phyloP scores from a whole-genome alignment of 2,888 invertebrate species.

The Helleia helle region DNA sequence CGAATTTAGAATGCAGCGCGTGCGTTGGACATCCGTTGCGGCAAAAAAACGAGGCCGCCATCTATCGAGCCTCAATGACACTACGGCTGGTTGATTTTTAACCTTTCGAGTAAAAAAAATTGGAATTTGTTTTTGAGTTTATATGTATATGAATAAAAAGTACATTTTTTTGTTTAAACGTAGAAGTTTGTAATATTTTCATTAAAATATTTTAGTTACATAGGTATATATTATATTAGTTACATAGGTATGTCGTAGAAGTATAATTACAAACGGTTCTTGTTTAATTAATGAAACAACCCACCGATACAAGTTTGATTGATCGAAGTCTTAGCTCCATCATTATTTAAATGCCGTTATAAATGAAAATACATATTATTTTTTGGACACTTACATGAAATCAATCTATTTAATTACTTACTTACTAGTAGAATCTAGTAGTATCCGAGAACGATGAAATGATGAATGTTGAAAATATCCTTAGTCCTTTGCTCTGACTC shows the following conservation, averaged over 20 bases:
- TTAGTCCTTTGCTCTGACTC: too few relatives aligned
- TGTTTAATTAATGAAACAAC: slow-evolving; percentile 53
- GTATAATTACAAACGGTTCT: not conserved
- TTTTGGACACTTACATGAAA: too few relatives aligned
- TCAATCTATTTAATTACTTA: too few relatives aligned
- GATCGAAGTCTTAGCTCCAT: slow-evolving; percentile 37
- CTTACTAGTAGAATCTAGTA: too few relatives aligned
- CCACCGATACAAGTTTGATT: slow-evolving; percentile 45
- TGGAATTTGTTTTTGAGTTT: not conserved
- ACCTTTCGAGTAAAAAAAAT: not conserved
- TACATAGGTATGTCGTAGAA: too few relatives aligned
- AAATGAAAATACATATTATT: too few relatives aligned
- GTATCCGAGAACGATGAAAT: too few relatives aligned
- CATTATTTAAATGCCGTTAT: slow-evolving; percentile 22
- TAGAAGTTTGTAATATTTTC: not conserved
- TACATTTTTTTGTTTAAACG: too few relatives aligned
- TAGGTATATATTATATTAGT: too few relatives aligned
- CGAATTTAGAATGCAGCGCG: slow-evolving; percentile 71
- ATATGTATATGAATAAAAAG: too few relatives aligned
- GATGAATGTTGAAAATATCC: too few relatives aligned
- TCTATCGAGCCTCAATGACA: slow-evolving; percentile 50
- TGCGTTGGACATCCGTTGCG: slow-evolving; percentile 66
- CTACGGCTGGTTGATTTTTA: slow-evolving; percentile 26
- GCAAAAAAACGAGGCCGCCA: slow-evolving; percentile 58
- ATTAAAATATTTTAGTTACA: too few relatives aligned